These are phyloP conservation scores for Piezodorus guildinii DNA, from an alignment of 1,140 invertebrate genomes.

Conservation along the genomic window DNA sequence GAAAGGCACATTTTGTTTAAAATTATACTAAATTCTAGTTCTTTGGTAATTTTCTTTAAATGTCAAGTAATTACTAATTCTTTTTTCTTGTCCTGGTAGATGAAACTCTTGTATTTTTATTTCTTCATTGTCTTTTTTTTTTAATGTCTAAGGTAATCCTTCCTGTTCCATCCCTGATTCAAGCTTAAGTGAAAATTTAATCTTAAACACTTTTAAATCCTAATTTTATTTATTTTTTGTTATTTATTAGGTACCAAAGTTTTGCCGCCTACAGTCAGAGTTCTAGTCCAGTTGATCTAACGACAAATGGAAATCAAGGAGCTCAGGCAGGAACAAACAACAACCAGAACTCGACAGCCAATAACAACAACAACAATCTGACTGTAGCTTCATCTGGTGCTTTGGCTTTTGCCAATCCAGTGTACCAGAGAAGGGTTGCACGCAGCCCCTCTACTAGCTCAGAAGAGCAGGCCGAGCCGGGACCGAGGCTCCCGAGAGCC, in stretches of 20 bases:
- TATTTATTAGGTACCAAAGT: slow-evolving; percentile 54
- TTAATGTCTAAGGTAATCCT: too few relatives aligned
- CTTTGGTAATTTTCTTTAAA: too few relatives aligned
- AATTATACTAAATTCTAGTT: too few relatives aligned
- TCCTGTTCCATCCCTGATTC: too few relatives aligned
- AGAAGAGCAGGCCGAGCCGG: slow-evolving; percentile 8
- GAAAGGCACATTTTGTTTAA: too few relatives aligned
- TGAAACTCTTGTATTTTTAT: too few relatives aligned
- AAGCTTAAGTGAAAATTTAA: too few relatives aligned
- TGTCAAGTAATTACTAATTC: too few relatives aligned
- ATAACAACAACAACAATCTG: slow-evolving; percentile 24
- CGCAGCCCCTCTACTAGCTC: slow-evolving; percentile 14
- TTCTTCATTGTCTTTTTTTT: too few relatives aligned
- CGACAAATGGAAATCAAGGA: slow-evolving; percentile 32
- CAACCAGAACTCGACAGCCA: slow-evolving; percentile 20
- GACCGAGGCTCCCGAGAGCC: not conserved
- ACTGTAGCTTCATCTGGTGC: slow-evolving; percentile 30
- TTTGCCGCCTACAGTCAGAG: slow-evolving; percentile 82
- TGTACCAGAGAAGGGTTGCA: slow-evolving; percentile 41
- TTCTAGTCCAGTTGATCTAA: slow-evolving; percentile 73
- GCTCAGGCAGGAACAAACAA: slow-evolving; percentile 3
- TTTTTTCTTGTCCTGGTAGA: too few relatives aligned
- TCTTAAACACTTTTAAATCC: too few relatives aligned
- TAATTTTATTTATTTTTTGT: too few relatives aligned
- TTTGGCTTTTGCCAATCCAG: slow-evolving; percentile 75